phyloP scores from a whole-genome alignment of 2,113 vertebrate species.

The Apistogramma diplotaenia region DNA sequence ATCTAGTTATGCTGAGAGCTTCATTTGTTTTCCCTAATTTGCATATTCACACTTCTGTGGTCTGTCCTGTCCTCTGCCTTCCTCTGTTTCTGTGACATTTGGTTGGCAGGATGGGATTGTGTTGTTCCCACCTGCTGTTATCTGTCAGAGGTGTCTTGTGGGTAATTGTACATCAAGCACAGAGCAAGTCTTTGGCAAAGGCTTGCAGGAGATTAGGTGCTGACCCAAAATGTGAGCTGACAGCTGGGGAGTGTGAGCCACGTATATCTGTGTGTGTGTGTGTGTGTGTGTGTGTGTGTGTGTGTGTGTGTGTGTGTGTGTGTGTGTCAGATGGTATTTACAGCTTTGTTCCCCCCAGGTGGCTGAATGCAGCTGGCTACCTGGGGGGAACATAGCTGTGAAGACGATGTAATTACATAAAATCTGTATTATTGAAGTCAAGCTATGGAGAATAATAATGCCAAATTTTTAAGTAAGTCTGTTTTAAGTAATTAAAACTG shows the following conservation, averaged over 20 bases:
- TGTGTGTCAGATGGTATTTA: too few relatives aligned
- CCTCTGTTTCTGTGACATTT: slow-evolving; percentile 24
- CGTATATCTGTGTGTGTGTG: not conserved
- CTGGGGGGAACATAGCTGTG: not conserved
- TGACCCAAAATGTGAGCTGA: slow-evolving; percentile 41
- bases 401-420: not conserved
- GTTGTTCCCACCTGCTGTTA: slow-evolving; percentile 61
- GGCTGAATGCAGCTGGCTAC: too few relatives aligned
- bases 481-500: not conserved
- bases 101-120: slow-evolving; percentile 27
- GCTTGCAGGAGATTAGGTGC: slow-evolving; percentile 53
- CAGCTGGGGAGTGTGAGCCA: slow-evolving; percentile 40
- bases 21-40: not conserved
- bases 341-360: too few relatives aligned
- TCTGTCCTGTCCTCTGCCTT: not conserved
- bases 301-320: too few relatives aligned
- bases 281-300: not conserved
- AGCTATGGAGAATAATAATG: too few relatives aligned
- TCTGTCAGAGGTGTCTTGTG: slow-evolving; percentile 40
- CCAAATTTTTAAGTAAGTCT: too few relatives aligned
- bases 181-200: slow-evolving; percentile 20
- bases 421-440: too few relatives aligned
- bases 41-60: not conserved
- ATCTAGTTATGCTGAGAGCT: not conserved
- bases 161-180: slow-evolving; percentile 34